Evolutionary conservation across 2,797 vertebrate species (phyloP).

Genomic region (Rhynchotus rufescens): DNA sequence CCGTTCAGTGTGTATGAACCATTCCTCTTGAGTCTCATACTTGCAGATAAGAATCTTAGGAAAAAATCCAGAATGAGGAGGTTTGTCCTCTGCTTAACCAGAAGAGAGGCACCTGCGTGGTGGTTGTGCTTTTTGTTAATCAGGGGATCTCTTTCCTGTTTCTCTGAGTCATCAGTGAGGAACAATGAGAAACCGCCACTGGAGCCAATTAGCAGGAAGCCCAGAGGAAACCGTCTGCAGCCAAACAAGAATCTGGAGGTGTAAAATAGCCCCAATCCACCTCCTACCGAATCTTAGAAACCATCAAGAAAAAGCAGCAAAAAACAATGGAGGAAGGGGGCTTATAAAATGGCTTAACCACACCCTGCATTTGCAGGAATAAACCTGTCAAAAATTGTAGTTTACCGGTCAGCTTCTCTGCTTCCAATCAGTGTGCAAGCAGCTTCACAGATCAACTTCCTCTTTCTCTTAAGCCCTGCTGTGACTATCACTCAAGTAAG

Average conservation of each 20-base stretch:
- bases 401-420: not conserved
- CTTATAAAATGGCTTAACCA: not conserved
- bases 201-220: conserved; percentile 60
- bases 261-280: conserved; percentile 13
- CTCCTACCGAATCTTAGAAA: not conserved
- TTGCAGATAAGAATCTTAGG: conserved; percentile 83
- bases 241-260: conserved; percentile 53
- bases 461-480: not conserved
- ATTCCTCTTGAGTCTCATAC: conserved; percentile 88
- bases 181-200: conserved; percentile 56
- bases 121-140: conserved; percentile 28
- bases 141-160: conserved; percentile 69
- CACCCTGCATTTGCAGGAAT: not conserved
- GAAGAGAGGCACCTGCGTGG: conserved; percentile 71
- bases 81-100: conserved; percentile 59
- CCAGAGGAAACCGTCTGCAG: conserved; percentile 66
- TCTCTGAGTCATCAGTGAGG: conserved; percentile 61
- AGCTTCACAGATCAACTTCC: conserved; percentile 2
- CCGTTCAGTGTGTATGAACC: conserved; percentile 88
- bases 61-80: conserved; percentile 85
- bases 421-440: not conserved
- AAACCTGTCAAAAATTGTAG: not conserved
- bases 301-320: not conserved
- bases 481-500: not conserved
- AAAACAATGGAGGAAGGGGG: not conserved